Conservation (phyloP, 2,113 vertebrate species). For the Pangasianodon gigas region DNA sequence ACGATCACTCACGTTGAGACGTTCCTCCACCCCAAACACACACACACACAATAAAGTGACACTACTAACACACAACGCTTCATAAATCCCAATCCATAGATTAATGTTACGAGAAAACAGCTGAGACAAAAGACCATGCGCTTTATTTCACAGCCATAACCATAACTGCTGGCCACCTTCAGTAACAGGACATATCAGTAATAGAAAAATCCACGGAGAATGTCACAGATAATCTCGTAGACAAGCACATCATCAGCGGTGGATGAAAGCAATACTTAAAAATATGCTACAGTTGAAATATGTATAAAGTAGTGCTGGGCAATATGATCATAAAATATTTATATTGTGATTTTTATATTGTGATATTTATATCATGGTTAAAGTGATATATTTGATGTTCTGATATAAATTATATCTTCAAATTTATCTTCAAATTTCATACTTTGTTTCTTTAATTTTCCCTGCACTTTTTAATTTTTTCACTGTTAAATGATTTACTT, state of each 20-base stretch:
- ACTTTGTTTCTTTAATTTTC: too few species aligned
- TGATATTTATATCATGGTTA: not conserved
- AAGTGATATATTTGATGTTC: not conserved
- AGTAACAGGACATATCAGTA: not conserved
- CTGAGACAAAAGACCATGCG: slow-evolving; percentile 8
- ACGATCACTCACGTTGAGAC: not conserved
- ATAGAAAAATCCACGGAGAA: not conserved
- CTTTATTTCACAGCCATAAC: slow-evolving; percentile 25
- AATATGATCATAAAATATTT: not conserved
- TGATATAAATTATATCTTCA: too few species aligned
- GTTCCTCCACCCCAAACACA: not conserved
- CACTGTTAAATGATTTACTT: not conserved
- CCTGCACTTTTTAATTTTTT: not conserved
- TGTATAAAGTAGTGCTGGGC: not conserved
- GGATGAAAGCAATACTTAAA: not conserved
- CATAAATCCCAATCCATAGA: slow-evolving; percentile 52
- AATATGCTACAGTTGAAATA: not conserved
- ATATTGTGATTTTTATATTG: not conserved
- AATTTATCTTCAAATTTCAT: too few species aligned
- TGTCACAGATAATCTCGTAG: not conserved
- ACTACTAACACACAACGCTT: slow-evolving; percentile 41
- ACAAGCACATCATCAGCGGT: not conserved
- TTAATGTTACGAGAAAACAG: slow-evolving; percentile 39
- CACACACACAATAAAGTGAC: slow-evolving; percentile 10
- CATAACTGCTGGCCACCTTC: not conserved